Base-by-base conservation (phyloP, 1,140 invertebrate species). In the Luehdorfia chinensis region DNA sequence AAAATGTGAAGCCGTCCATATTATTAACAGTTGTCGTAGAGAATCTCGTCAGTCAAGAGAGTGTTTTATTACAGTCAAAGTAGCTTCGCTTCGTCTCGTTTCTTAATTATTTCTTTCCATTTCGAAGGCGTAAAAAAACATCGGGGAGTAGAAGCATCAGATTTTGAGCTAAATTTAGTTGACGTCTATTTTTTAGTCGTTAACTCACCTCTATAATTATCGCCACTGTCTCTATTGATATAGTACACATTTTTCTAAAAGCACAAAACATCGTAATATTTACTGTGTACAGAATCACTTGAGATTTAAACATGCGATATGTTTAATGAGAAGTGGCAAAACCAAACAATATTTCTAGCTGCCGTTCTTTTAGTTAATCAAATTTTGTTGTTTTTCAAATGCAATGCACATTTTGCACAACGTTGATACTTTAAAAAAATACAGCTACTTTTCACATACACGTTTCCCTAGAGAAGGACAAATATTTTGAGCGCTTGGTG, bases 101-200 rank as follows among this genome's bases (percentile, higher is more conserved):
- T 69, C 66, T 74, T 83, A 76, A 80, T 83, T 78, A 78, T 80
- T 77, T 78, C 66, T 73, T 68, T 75, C 61, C 65, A 76, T 78
- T 79, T 78, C 68, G 64, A 75, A 30, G 65, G 63, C 47, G 34
- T 52, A 72, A 80, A 78, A 74, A 75, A 59, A 51, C 44, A 46
- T 50, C 52, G 32, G 61, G 65, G 62, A 67, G 61, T 67, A 67
- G 59, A 65, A 73, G 76, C 68, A 57, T 80, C 75, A 72, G 68
- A 79, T 78, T 80, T 77, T 70, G 69, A 69, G 61, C 67, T 84
- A 80, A 77, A 84, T 77, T 74, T 84, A 84, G 68, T 57, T 55
- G 58, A 68, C 75, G 70, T 66, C 61, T 58, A 48, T 57, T 55
- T 71, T 68, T 68, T 55, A 52, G 39, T 55, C 51, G 44, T 36